Percentiles rank a stretch among this genome's conserved stretches.
Evolutionary conservation across 2,797 vertebrate genomes (phyloP).

Genomic region (Gadopsis marmoratus): DNA sequence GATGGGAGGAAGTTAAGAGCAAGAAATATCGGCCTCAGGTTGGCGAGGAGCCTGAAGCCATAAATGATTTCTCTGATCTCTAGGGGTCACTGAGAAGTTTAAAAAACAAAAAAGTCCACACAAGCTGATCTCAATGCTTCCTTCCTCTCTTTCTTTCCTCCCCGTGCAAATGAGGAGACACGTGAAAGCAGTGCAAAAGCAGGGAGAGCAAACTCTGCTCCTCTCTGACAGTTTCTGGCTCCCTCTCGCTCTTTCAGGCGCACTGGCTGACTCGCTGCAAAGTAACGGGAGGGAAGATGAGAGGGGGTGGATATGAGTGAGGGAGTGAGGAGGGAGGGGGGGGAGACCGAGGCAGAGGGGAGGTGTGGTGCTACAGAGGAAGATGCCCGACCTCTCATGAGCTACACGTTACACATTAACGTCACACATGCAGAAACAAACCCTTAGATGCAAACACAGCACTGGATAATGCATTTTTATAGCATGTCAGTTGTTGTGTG

Average conservation of each 20-base stretch:
- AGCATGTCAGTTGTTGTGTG: background rate
- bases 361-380: constrained; percentile 39
- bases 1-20: background rate
- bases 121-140: constrained; percentile 49
- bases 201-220: constrained; percentile 58
- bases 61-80: constrained; percentile 67
- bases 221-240: constrained; percentile 66
- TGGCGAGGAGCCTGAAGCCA: constrained; percentile 42
- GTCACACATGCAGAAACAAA: constrained; percentile 9
- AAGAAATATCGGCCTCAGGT: constrained; percentile 26
- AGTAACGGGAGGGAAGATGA: constrained; percentile 70
- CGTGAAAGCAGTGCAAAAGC: constrained; percentile 29
- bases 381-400: constrained; percentile 41
- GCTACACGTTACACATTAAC: constrained; percentile 22
- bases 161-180: constrained; percentile 27
- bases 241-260: constrained; percentile 65
- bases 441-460: constrained; percentile 2
- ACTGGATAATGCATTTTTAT: background rate
- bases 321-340: constrained; percentile 60
- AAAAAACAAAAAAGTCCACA: constrained; percentile 52
- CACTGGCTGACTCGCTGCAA: constrained; percentile 69
- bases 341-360: constrained; percentile 49
- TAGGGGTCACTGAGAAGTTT: constrained; percentile 45
- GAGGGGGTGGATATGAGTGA: constrained; percentile 72
- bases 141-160: constrained; percentile 23